A percentile compares a stretch with the other conserved stretches of the same genome.
Conservation (phyloP, 2,888 invertebrate genomes). For the Idaea straminata region DNA sequence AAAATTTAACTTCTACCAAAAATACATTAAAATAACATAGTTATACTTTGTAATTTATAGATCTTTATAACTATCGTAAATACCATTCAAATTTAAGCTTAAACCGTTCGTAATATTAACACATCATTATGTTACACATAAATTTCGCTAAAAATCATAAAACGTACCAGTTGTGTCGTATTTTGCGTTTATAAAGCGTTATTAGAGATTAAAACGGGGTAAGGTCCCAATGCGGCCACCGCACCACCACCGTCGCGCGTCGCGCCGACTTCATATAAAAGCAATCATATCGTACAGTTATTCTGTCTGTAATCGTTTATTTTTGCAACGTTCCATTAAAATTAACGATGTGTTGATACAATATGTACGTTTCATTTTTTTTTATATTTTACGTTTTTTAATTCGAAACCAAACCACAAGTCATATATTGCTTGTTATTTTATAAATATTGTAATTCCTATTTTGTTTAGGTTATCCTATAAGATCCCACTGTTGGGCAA, state of each 20-base stretch:
- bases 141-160: neutral
- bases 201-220: neutral
- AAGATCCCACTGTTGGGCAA: too few relatives aligned
- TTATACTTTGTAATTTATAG: neutral
- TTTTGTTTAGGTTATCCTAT: too few relatives aligned
- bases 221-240: neutral
- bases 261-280: neutral
- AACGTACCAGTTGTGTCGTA: neutral
- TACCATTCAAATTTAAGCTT: neutral
- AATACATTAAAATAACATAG: too few relatives aligned
- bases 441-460: neutral
- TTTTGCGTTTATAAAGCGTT: neutral
- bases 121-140: neutral
- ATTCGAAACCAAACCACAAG: neutral
- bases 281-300: constrained; percentile 8
- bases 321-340: constrained; percentile 19
- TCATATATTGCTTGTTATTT: neutral
- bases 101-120: neutral
- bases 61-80: neutral
- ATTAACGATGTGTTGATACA: constrained; percentile 5
- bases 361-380: neutral
- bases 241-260: neutral
- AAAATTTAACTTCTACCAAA: too few relatives aligned
- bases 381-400: neutral
- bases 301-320: constrained; percentile 15